These are phyloP conservation scores for Pseudocheirus occidentalis DNA, from an alignment of 2,797 vertebrate species.

Conservation along the genomic window DNA sequence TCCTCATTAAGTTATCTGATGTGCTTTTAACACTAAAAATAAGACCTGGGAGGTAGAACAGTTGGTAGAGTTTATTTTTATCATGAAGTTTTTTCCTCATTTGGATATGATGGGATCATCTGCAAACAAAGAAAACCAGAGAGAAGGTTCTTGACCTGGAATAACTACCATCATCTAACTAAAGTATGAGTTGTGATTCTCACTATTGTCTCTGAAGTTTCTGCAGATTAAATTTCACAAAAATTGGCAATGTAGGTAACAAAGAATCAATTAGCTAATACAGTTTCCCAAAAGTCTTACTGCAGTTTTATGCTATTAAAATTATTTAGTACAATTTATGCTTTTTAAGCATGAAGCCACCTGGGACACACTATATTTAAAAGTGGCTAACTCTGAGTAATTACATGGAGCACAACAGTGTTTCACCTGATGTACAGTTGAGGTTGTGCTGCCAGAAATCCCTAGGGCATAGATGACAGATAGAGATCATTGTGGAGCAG, in stretches of 20 bases:
- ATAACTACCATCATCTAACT: not conserved
- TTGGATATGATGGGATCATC: constrained; percentile 30
- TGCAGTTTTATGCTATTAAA: not conserved
- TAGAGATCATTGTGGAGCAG: not conserved
- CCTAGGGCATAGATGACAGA: not conserved
- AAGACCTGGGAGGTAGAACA: not conserved
- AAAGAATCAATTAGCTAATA: not conserved
- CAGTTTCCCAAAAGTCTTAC: not conserved
- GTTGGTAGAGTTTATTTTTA: not conserved
- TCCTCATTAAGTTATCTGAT: not conserved
- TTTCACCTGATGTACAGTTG: not conserved
- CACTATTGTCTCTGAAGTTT: not conserved
- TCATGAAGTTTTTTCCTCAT: not conserved
- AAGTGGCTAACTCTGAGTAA: constrained; percentile 1
- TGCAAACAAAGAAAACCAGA: constrained; percentile 29
- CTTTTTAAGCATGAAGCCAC: not conserved
- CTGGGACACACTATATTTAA: constrained; percentile 13
- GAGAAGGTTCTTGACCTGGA: constrained; percentile 18
- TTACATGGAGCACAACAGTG: not conserved
- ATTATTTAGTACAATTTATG: not conserved
- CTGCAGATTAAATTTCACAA: constrained; percentile 34
- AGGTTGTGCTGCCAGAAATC: not conserved
- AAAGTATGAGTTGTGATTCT: not conserved
- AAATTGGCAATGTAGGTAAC: not conserved
- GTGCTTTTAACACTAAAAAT: not conserved